Conservation (phyloP, 2,797 vertebrate species). For the Simalia tracyae region DNA sequence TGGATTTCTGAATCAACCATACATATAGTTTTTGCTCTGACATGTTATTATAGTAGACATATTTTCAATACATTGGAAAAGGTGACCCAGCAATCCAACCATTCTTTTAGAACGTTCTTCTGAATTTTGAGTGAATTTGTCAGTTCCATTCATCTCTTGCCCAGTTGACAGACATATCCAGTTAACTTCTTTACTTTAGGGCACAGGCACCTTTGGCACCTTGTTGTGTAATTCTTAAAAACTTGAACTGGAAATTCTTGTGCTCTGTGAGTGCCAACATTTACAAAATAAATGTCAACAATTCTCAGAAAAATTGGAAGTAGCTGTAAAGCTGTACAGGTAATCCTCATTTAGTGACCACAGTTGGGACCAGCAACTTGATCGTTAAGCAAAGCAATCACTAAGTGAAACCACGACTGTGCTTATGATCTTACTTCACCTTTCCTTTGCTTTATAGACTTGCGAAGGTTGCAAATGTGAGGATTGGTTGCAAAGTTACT, state of each 20-base stretch:
- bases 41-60: neutral
- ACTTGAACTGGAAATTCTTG: neutral
- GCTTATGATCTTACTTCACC: neutral
- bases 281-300: constrained; percentile 18
- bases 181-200: neutral
- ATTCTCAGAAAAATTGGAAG: neutral
- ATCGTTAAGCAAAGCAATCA: too few species aligned
- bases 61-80: neutral
- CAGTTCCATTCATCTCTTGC: neutral
- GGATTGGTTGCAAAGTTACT: neutral
- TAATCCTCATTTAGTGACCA: too few species aligned
- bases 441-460: neutral
- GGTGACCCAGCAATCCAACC: neutral
- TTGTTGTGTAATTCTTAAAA: neutral
- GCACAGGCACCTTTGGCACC: neutral
- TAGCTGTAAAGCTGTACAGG: too few species aligned
- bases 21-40: neutral
- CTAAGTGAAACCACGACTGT: neutral
- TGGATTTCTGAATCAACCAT: neutral
- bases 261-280: constrained; percentile 33
- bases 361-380: too few species aligned
- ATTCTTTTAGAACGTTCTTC: neutral
- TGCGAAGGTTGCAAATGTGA: neutral
- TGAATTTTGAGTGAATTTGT: neutral
- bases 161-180: neutral